Percentiles rank a stretch among this genome's conserved stretches.
phyloP scores from a whole-genome alignment of 2,113 vertebrate species.

The Oryzias javanicus region DNA sequence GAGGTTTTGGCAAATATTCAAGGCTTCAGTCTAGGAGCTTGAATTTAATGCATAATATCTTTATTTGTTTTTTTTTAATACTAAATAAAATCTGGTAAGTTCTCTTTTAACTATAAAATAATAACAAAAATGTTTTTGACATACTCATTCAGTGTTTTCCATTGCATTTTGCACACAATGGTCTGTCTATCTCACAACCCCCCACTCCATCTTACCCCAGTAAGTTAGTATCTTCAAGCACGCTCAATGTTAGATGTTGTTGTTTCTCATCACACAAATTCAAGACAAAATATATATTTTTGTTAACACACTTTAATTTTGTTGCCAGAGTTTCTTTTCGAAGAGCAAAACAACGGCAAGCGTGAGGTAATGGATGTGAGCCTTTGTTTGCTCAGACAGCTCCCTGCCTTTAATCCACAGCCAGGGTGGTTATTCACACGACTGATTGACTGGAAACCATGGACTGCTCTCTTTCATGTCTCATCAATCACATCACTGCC shows the following conservation, averaged over 20 bases:
- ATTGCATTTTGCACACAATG: neutral
- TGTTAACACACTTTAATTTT: slow-evolving; percentile 63
- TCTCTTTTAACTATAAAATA: no score
- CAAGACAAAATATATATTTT: slow-evolving; percentile 67
- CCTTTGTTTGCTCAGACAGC: slow-evolving; percentile 62
- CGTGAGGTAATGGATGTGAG: slow-evolving; percentile 57
- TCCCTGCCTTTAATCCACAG: slow-evolving; percentile 67
- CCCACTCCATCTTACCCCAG: neutral
- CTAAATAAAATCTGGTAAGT: no score
- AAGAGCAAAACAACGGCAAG: slow-evolving; percentile 55
- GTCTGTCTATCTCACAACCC: neutral
- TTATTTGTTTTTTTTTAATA: no score
- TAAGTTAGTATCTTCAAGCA: slow-evolving; percentile 18
- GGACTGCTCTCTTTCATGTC: slow-evolving; percentile 56
- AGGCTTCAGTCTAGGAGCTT: no score
- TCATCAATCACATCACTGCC: slow-evolving; percentile 67
- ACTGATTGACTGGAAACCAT: slow-evolving; percentile 67
- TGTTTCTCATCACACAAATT: slow-evolving; percentile 51
- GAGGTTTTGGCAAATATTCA: no score
- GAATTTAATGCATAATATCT: no score
- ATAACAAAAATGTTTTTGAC: neutral
- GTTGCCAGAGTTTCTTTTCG: slow-evolving; percentile 56
- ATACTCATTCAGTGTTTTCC: neutral
- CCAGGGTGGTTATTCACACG: slow-evolving; percentile 53
- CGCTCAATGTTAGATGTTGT: slow-evolving; percentile 33